Evolutionary conservation across 1,140 invertebrate species (phyloP), one percentile per base, ranked within the genome.

Genomic region (Anoplolepis gracilipes): DNA sequence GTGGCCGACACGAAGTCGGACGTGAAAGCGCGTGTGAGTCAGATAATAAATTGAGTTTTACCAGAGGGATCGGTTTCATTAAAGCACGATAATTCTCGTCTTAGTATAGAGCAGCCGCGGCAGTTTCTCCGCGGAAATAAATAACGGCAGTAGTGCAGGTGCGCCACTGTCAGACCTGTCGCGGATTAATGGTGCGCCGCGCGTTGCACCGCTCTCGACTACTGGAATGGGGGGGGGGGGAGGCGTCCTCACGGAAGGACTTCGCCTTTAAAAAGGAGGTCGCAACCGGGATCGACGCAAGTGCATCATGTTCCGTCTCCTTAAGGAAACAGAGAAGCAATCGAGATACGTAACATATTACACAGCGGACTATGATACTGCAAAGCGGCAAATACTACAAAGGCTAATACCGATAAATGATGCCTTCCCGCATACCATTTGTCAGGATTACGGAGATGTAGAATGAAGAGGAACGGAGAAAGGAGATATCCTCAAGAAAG

Each of bases 341-440:
- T 55, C 81, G 36, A 28, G 42, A 65, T 77, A 70, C 46, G 46
- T 81, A 64, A 90, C 30, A 75, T 65, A 78, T 89, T 89, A 85
- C 85, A 78, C 53, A 36, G n/a, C 28, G n/a, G 49, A 69, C 85
- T 62, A 55, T 81, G 75, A 85, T 77, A 77, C 70, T 28, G 11
- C 39, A 42, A 42, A 42, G 39, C 39, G 39, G 57, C 70, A 84
- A 89, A 84, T 84, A 73, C 77, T 84, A 84, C 78, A 73, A 76
- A 75, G 61, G 77, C 28, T 90, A 89, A 90, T 89, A 57, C 73
- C 82, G 88, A 90, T 87, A 85, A 90, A 90, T 90, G 88, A 82
- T 69, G 36, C 22, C 42, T 76, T 30, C 69, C 59, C 49, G 22
- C 11, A 49, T 72, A 55, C 59, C 88, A 87, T 90, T 89, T 89